These are phyloP conservation scores for Torymus texanus DNA, from an alignment of 2,888 invertebrate species.

Conservation along the genomic window DNA sequence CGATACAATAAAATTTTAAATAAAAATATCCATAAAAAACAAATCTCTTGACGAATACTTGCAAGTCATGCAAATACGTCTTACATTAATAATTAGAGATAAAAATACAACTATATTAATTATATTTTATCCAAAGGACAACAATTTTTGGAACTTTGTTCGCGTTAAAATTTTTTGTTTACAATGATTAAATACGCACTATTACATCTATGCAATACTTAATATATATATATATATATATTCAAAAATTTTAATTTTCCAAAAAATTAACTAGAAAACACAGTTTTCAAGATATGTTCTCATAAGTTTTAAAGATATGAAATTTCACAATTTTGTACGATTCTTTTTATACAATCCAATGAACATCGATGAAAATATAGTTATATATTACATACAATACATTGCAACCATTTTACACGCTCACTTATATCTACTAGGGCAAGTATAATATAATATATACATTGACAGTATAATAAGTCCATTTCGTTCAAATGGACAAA, in stretches of 20 bases:
- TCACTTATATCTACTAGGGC: constrained; percentile 20
- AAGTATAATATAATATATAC: constrained; percentile 32
- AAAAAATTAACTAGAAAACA: too few relatives aligned
- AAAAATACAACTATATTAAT: constrained; percentile 12
- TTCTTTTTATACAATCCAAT: constrained; percentile 1
- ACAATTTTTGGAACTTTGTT: constrained; percentile 13
- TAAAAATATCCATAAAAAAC: constrained; percentile 41
- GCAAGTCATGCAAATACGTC: constrained; percentile 24
- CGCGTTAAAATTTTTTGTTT: constrained; percentile 7
- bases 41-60: constrained; percentile 44
- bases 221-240: too few relatives aligned
- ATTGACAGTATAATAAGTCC: constrained; percentile 1
- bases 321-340: not conserved
- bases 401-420: not conserved
- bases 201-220: not conserved
- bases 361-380: constrained; percentile 16
- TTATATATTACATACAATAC: constrained; percentile 4
- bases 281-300: too few relatives aligned
- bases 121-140: not conserved
- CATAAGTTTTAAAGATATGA: not conserved
- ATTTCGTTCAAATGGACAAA: not conserved
- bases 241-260: too few relatives aligned
- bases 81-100: constrained; percentile 20
- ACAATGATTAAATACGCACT: not conserved
- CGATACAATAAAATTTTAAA: constrained; percentile 25